phyloP scores from a whole-genome alignment of 2,888 invertebrate species.

The Empis stercorea region DNA sequence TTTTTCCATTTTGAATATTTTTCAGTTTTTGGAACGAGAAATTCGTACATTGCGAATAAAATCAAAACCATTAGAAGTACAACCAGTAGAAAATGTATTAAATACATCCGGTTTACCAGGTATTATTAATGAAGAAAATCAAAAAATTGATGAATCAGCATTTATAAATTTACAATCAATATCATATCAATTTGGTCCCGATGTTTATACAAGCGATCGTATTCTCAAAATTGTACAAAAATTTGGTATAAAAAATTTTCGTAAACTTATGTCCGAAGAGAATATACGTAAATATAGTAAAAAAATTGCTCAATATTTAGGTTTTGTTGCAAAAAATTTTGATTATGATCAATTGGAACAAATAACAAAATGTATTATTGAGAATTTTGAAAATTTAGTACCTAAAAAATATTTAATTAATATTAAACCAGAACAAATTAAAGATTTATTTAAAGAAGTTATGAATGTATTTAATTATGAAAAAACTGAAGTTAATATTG shows the following conservation, averaged over 20 bases:
- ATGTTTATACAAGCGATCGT: conserved; percentile 24
- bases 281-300: conserved; percentile 26
- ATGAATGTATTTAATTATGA: neutral
- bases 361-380: conserved; percentile 26
- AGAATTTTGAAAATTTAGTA: conserved; percentile 25
- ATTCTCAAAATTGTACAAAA: conserved; percentile 27
- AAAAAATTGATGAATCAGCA: conserved; percentile 12
- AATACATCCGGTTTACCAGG: conserved; percentile 6
- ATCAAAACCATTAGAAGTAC: conserved; percentile 27
- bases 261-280: conserved; percentile 19
- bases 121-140: conserved; percentile 15
- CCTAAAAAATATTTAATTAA: conserved; percentile 29
- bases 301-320: conserved; percentile 27
- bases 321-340: conserved; percentile 29
- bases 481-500: neutral
- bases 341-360: conserved; percentile 27
- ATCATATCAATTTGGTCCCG: conserved; percentile 21
- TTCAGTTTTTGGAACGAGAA: conserved; percentile 28
- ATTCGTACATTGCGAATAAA: conserved; percentile 30
- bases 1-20: neutral
- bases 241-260: conserved; percentile 22
- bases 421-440: conserved; percentile 14
- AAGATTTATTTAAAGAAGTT: neutral
- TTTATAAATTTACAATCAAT: conserved; percentile 21
- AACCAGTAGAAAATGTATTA: conserved; percentile 12